Percentiles rank a stretch among this genome's conserved stretches.
Evolutionary conservation across 2,113 vertebrate genomes (phyloP).

Genomic region (Rhombomys opimus): DNA sequence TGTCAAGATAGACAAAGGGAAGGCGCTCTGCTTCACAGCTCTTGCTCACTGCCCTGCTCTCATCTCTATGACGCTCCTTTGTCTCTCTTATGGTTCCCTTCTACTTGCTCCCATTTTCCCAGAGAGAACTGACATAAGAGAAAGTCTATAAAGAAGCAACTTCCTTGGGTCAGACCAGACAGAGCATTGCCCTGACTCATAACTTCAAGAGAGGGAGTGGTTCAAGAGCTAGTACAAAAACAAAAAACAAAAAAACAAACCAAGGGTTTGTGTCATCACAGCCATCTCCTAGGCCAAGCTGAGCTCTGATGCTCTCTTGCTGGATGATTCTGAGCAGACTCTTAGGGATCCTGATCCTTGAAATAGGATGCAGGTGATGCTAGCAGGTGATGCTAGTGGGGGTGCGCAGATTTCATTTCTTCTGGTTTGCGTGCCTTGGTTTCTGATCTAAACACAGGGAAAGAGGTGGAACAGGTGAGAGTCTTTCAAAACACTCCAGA

Average conservation of each 20-base stretch:
- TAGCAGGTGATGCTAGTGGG: neutral
- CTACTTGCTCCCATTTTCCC: neutral
- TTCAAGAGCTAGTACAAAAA: neutral
- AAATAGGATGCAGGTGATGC: neutral
- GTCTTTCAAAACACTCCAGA: neutral
- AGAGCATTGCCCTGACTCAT: neutral
- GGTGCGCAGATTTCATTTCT: neutral
- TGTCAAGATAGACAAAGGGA: neutral
- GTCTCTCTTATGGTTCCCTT: neutral
- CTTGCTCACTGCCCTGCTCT: neutral
- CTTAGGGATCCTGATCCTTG: neutral
- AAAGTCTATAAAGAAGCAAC: neutral
- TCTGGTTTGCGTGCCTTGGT: neutral
- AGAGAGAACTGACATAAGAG: neutral
- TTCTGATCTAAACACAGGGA: neutral
- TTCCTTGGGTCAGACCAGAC: neutral
- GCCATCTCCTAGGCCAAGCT: neutral
- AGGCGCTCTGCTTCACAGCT: neutral
- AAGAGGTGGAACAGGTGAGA: neutral
- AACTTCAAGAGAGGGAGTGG: neutral
- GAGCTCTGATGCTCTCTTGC: neutral
- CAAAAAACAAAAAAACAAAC: neutral
- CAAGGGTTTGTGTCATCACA: neutral
- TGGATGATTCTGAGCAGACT: neutral
- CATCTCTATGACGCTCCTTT: neutral